phyloP scores from a whole-genome alignment of 2,888 invertebrate species.

The Dusona sp. region DNA sequence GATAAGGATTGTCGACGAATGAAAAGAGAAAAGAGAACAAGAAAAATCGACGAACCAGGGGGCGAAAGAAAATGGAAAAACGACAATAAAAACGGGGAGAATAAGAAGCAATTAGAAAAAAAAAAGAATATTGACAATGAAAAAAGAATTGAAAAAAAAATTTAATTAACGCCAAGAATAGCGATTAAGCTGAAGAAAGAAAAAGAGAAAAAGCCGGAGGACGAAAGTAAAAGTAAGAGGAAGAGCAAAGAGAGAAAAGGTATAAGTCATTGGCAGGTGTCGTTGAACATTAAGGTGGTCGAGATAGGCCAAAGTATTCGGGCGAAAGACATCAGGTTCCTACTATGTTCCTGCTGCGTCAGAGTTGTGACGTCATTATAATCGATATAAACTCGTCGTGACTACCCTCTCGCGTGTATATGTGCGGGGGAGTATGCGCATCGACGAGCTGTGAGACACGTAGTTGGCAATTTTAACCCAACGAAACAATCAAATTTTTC shows the following conservation, averaged over 20 bases:
- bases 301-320: background rate
- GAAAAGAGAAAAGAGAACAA: background rate
- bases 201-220: background rate
- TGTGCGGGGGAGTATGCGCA: slow-evolving; percentile 52
- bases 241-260: slow-evolving; percentile 2
- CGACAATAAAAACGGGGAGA: background rate
- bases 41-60: background rate
- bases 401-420: slow-evolving; percentile 31
- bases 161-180: background rate
- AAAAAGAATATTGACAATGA: background rate
- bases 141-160: background rate
- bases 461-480: slow-evolving; percentile 2
- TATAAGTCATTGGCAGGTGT: slow-evolving; percentile 13
- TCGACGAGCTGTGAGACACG: slow-evolving; percentile 16
- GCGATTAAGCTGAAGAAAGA: background rate
- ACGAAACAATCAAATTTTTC: slow-evolving; percentile 18
- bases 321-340: slow-evolving; percentile 26
- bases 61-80: background rate
- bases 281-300: slow-evolving; percentile 11
- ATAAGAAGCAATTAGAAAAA: background rate
- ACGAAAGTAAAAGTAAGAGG: slow-evolving; percentile 1
- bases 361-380: slow-evolving; percentile 57
- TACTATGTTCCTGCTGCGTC: slow-evolving; percentile 52
- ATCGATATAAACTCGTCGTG: slow-evolving; percentile 62
- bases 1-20: slow-evolving; percentile 12